These are phyloP conservation scores for Coregonus ussuriensis DNA, from an alignment of 2,797 vertebrate genomes.

Conservation along the genomic window DNA sequence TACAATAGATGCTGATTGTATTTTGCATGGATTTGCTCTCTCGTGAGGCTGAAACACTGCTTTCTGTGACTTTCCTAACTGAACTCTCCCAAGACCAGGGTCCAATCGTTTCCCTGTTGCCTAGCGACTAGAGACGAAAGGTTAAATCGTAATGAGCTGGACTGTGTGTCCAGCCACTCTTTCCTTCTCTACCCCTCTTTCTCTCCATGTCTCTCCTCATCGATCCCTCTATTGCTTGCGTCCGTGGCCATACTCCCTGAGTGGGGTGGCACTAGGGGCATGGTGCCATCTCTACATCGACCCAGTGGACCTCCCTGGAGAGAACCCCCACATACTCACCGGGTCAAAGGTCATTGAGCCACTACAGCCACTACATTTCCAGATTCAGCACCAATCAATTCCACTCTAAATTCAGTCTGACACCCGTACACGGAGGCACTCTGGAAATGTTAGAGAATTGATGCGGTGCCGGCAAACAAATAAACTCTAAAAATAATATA, in stretches of 20 bases:
- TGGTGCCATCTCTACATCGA: constrained; percentile 65
- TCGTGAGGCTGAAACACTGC: constrained; percentile 36
- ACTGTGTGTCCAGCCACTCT: constrained; percentile 38
- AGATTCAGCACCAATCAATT: constrained; percentile 56
- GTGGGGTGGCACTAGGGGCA: constrained; percentile 54
- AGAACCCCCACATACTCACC: constrained; percentile 58
- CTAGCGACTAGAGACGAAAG: constrained; percentile 66
- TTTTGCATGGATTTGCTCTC: constrained; percentile 16
- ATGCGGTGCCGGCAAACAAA: constrained; percentile 20
- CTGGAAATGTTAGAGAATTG: constrained; percentile 59
- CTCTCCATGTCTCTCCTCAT: constrained; percentile 48
- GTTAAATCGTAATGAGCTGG: constrained; percentile 70
- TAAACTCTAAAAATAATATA: background rate
- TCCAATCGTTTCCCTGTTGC: constrained; percentile 56
- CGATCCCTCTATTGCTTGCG: constrained; percentile 46
- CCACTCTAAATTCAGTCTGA: constrained; percentile 67
- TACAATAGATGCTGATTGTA: background rate
- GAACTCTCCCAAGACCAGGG: constrained; percentile 44
- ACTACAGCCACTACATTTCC: constrained; percentile 26
- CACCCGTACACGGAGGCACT: constrained; percentile 35
- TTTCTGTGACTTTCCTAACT: constrained; percentile 48
- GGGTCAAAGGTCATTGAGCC: constrained; percentile 44
- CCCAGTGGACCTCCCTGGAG: constrained; percentile 36
- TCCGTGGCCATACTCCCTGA: constrained; percentile 29
- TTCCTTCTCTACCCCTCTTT: constrained; percentile 26